Base-by-base conservation (phyloP, 2,888 invertebrate genomes). In the Urechis unicinctus region DNA sequence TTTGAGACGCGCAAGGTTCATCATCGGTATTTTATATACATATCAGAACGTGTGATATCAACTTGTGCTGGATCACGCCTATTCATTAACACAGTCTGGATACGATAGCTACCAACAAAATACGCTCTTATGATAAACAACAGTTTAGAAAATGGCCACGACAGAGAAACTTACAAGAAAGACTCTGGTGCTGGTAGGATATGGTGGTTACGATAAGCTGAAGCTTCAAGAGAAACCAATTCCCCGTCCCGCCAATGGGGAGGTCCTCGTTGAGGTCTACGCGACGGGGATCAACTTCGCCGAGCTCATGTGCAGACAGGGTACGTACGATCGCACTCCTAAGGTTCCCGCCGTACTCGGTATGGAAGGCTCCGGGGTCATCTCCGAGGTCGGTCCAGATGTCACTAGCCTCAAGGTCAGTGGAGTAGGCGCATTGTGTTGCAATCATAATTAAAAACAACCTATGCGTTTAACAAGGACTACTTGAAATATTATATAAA, bases 221-320 rank as follows among this genome's bases (percentile, higher is more conserved):
- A 52, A 57, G 49, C 45, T 57, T 13, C 36, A 54, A 36, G 22
- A 57, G 28, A 21, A 42, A 3, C 52, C 54, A 9, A 29, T 55
- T n/a, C 54, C 55, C 6, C 41, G 21, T 1, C 51, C 57, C n/a
- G 55, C 44, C 28, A 45, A 31, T 49, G 57, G 88, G 88, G 28
- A 61, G 52, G 59, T 61, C 42, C 41, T 59, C 41, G 54, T 61
- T 26, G 54, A 59, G 45, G 47, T 61, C 55, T 52, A 59, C 29
- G 59, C 61, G 9, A 52, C 46, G 17, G 61, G 61, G 30, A 52
- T 61, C 9, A 61, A 61, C 53, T 61, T 61, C 51, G 54, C 57
- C 36, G 61, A 61, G 47, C 49, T 61, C 46, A 59, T 61, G 59
- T 48, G 46, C 25, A 41, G 61, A 43, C 51, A 53, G 36, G 61